These are phyloP conservation scores for Phania funesta DNA, from an alignment of 2,888 invertebrate species.

Conservation along the genomic window DNA sequence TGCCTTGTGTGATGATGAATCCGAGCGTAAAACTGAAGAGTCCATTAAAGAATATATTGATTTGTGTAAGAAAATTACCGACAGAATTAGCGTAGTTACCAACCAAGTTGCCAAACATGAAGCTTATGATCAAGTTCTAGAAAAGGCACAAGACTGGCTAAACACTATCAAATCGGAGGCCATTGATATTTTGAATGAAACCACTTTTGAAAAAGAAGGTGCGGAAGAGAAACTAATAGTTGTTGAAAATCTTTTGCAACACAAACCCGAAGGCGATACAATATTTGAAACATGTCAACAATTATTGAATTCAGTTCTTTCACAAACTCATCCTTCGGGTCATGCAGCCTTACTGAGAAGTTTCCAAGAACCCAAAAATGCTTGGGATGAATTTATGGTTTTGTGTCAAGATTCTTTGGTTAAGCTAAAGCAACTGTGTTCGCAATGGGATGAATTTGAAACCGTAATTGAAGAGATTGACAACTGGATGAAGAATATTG, in stretches of 20 bases:
- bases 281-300: constrained; percentile 86
- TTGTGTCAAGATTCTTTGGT: constrained; percentile 87
- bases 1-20: constrained; percentile 89
- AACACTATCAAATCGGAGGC: constrained; percentile 90
- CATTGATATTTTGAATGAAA: constrained; percentile 88
- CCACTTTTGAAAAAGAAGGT: constrained; percentile 89
- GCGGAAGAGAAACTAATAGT: constrained; percentile 88
- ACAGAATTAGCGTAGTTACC: constrained; percentile 85
- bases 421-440: constrained; percentile 87
- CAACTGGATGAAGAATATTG: constrained; percentile 92
- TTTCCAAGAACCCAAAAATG: constrained; percentile 86
- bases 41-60: constrained; percentile 87
- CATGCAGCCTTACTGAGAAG: constrained; percentile 87
- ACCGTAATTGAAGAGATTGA: constrained; percentile 88
- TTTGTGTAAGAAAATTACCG: constrained; percentile 85
- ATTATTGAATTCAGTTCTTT: constrained; percentile 86
- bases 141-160: constrained; percentile 91
- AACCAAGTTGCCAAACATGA: constrained; percentile 90
- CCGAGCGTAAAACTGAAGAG: constrained; percentile 86
- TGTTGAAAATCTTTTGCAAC: constrained; percentile 88
- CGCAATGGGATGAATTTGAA: constrained; percentile 91
- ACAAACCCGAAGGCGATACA: constrained; percentile 87
- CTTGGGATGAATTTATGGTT: constrained; percentile 88
- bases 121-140: constrained; percentile 89
- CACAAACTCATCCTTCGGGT: constrained; percentile 88